These are phyloP conservation scores for Clarias batrachus DNA, from an alignment of 2,113 vertebrate species.

Conservation along the genomic window DNA sequence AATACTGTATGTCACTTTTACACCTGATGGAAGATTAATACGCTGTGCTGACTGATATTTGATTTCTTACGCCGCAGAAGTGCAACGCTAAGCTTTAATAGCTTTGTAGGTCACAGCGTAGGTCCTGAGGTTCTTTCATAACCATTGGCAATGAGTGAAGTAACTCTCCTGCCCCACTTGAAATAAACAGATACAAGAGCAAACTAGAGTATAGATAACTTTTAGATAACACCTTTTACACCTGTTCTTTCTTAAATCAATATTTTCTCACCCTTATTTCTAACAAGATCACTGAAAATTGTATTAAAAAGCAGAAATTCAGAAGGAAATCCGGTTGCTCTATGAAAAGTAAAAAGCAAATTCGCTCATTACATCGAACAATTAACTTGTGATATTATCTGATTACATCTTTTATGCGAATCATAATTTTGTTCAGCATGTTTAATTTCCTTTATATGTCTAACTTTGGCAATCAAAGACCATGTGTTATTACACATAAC, in stretches of 20 bases:
- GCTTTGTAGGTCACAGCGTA: not conserved
- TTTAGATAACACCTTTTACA: not conserved
- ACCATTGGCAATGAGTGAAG: not conserved
- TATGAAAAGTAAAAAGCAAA: not conserved
- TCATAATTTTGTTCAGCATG: not conserved
- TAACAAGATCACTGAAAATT: not conserved
- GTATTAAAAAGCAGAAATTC: not conserved
- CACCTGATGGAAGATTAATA: not conserved
- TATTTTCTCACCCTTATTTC: no score
- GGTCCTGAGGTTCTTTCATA: not conserved
- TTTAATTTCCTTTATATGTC: not conserved
- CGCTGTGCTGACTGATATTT: not conserved
- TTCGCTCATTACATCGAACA: not conserved
- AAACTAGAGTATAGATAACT: not conserved
- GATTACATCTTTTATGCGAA: not conserved
- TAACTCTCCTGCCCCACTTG: not conserved
- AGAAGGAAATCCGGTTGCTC: not conserved
- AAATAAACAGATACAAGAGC: not conserved
- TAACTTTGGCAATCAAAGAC: not conserved
- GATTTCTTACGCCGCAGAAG: not conserved
- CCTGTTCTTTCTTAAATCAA: not conserved
- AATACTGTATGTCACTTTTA: not conserved
- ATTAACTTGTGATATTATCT: not conserved
- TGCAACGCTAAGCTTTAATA: not conserved
- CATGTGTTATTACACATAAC: not conserved